Percentiles rank a stretch among this genome's conserved stretches.
These are phyloP conservation scores for Spea bombifrons DNA, from an alignment of 2,113 vertebrate genomes.

Conservation along the genomic window DNA sequence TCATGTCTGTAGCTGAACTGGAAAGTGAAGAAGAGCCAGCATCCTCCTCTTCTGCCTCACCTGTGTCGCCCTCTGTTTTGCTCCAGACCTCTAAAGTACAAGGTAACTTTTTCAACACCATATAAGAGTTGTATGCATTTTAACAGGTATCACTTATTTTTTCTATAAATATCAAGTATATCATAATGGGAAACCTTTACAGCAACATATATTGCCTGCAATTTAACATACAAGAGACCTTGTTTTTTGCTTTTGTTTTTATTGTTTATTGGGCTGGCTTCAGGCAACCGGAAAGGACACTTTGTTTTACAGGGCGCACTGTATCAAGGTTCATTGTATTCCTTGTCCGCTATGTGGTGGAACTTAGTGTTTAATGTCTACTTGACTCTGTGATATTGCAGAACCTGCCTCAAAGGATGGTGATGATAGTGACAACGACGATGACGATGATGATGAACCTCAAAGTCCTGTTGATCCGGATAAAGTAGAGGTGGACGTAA, in stretches of 20 bases:
- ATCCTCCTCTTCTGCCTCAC: slow-evolving; percentile 65
- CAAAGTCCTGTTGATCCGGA: slow-evolving; percentile 84
- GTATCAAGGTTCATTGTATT: too few species aligned
- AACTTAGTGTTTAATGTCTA: slow-evolving; percentile 15
- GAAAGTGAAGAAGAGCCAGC: slow-evolving; percentile 67
- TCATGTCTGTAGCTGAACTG: slow-evolving; percentile 72
- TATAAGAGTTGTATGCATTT: too few species aligned
- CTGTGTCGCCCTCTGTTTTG: slow-evolving; percentile 65
- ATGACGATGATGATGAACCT: slow-evolving; percentile 62
- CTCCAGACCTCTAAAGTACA: slow-evolving; percentile 67
- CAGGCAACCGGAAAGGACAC: too few species aligned
- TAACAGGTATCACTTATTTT: too few species aligned
- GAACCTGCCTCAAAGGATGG: slow-evolving; percentile 68
- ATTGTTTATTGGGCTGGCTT: too few species aligned
- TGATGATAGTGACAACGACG: slow-evolving; percentile 45
- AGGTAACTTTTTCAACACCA: slow-evolving; percentile 4
- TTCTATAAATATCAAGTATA: too few species aligned
- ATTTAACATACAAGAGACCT: too few species aligned
- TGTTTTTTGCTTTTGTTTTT: too few species aligned
- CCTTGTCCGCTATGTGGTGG: too few species aligned
- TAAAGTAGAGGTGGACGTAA: slow-evolving; percentile 87
- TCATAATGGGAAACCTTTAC: too few species aligned
- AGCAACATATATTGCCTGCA: too few species aligned
- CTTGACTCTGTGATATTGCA: slow-evolving; percentile 42
- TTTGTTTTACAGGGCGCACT: too few species aligned